phyloP scores from a whole-genome alignment of 2,888 invertebrate species.

The Plagiodera versicolora region DNA sequence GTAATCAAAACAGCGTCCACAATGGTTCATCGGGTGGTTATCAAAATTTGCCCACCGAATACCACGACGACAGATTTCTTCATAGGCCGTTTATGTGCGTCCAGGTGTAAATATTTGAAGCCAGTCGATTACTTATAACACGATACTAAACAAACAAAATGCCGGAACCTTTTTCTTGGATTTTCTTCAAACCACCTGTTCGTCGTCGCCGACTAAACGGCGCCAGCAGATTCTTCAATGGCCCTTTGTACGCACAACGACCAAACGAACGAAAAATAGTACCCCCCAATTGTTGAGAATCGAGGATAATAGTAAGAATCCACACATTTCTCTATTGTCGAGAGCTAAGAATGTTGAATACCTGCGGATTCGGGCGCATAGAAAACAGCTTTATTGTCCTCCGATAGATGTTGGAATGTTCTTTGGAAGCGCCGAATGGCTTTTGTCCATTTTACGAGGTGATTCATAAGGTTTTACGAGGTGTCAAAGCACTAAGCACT shows the following conservation, averaged over 20 bases:
- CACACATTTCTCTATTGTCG: background rate
- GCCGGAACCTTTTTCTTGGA: background rate
- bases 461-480: conserved; percentile 1
- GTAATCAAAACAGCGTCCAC: no score
- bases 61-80: no score
- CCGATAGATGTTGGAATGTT: background rate
- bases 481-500: background rate
- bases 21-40: no score
- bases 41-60: no score
- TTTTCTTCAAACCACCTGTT: background rate
- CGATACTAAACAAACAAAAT: background rate
- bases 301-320: background rate
- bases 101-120: background rate
- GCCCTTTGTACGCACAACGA: background rate
- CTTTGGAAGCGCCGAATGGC: background rate
- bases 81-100: no score
- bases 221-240: background rate
- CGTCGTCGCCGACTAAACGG: background rate
- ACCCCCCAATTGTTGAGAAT: no score
- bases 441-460: background rate
- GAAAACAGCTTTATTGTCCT: background rate
- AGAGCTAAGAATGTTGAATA: background rate
- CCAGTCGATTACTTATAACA: background rate
- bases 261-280: background rate
- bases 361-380: background rate